Base-by-base conservation (phyloP, 2,888 invertebrate species). In the Nomada ruficornis region DNA sequence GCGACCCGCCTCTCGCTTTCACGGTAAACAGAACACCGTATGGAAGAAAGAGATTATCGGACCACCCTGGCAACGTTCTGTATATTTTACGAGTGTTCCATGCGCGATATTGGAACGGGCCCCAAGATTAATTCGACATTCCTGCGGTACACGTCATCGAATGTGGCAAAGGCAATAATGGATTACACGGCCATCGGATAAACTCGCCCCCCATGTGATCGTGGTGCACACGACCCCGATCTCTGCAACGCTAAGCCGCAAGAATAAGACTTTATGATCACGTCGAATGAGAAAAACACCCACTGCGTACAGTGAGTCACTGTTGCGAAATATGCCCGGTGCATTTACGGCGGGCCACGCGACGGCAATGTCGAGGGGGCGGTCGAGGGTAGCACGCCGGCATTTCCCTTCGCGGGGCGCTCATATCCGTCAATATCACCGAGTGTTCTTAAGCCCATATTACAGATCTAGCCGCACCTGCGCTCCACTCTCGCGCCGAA, bases 171-270 rank as follows among this genome's bases (percentile, higher is more conserved):
- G 68, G 85, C 80, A 90, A 90, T 90, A 90, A 90, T 89, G 86
- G 90, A 90, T 90, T 90, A 89, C 87, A 89, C 85, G 88, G 86
- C 86, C 90, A 89, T 89, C 89, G 89, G 89, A 88, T 89, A 85
- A 89, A 86, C 77, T 63, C 83, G 72, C 86, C 88, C 85, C 72
- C 47, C 68, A 80, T 20, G 36, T 36, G 36, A 36, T 36, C 36
- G 36, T 80, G 75, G 83, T 84, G 77, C 77, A 73, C 86, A 77
- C 86, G 42, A 67, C 57, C 63, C 54, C 67, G 52, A 63, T 70
- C 29, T 18, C 47, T 15, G 7, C 55, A 54, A 44, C 36, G 76
- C 81, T 86, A 82, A 86, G 86, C 86, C 77, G 85, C 83, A 78
- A 86, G 77, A 83, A 79, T 90, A 89, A 91, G 91, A 90, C 89